These are phyloP conservation scores for Champsocephalus gunnari DNA, from an alignment of 2,797 vertebrate species.

Conservation along the genomic window DNA sequence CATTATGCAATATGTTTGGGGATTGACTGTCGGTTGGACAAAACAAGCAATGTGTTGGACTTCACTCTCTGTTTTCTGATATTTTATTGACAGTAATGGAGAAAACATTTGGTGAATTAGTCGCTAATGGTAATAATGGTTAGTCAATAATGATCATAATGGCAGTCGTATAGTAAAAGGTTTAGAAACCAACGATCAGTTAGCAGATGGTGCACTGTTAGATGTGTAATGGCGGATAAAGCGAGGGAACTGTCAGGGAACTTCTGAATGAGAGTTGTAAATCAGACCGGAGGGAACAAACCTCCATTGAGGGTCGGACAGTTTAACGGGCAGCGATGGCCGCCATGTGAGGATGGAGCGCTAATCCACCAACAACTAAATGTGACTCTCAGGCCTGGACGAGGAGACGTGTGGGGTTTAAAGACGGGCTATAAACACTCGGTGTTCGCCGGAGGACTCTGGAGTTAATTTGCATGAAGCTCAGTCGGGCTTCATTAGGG, in stretches of 20 bases:
- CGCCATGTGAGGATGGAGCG: slow-evolving; percentile 69
- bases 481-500: slow-evolving; percentile 52
- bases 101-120: too few species aligned
- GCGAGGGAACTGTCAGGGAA: slow-evolving; percentile 46
- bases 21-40: too few species aligned
- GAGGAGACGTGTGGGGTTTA: slow-evolving; percentile 51
- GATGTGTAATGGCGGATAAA: slow-evolving; percentile 42
- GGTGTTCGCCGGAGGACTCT: slow-evolving; percentile 28
- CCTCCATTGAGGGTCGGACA: slow-evolving; percentile 77
- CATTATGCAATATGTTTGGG: too few species aligned
- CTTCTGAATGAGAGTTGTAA: slow-evolving; percentile 74
- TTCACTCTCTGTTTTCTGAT: too few species aligned
- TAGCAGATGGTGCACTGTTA: slow-evolving; percentile 70
- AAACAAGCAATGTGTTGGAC: too few species aligned
- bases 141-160: not conserved
- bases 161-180: not conserved
- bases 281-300: slow-evolving; percentile 75
- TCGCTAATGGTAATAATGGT: too few species aligned
- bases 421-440: slow-evolving; percentile 57
- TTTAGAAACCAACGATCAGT: not conserved
- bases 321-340: slow-evolving; percentile 80
- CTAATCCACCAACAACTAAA: slow-evolving; percentile 76
- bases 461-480: slow-evolving; percentile 62
- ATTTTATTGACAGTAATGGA: too few species aligned
- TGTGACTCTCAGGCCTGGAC: slow-evolving; percentile 59